These are phyloP conservation scores for Ophiothrix spiculata DNA, from an alignment of 35 echinoderm and acorn worm species.

Conservation along the genomic window DNA sequence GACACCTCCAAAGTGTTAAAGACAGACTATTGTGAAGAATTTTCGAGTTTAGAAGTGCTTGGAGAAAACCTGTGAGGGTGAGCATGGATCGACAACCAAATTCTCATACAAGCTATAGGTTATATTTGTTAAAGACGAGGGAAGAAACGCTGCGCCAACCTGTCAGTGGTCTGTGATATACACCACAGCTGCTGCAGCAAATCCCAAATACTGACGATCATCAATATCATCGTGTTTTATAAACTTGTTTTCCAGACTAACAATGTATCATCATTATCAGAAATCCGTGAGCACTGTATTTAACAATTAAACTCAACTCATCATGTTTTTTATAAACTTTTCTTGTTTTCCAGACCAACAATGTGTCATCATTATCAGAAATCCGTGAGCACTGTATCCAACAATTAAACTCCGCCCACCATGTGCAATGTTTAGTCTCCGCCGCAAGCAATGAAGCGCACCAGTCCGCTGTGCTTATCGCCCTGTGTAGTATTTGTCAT, in stretches of 20 bases:
- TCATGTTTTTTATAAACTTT: background rate
- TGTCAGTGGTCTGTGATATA: background rate
- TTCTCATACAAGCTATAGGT: too few species aligned
- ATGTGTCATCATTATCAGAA: constrained; percentile 46
- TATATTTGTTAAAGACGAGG: background rate
- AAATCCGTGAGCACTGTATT: constrained; percentile 62
- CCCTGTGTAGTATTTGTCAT: constrained; percentile 68
- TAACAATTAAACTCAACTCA: constrained; percentile 33
- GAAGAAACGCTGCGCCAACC: background rate
- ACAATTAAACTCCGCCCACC: constrained; percentile 22
- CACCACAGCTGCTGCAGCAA: too few species aligned
- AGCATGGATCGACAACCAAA: too few species aligned
- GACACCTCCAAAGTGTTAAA: too few species aligned
- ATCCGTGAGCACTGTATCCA: constrained; percentile 55
- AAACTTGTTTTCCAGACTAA: constrained; percentile 18
- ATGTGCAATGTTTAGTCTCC: constrained; percentile 36
- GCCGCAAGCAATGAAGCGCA: constrained; percentile 14
- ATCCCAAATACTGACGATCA: background rate
- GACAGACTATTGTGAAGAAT: too few species aligned
- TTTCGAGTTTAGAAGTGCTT: too few species aligned
- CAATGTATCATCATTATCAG: constrained; percentile 36
- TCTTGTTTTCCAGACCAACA: constrained; percentile 24
- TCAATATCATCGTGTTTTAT: background rate
- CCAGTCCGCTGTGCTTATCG: constrained; percentile 41
- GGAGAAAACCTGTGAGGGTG: too few species aligned